Evolutionary conservation across 2,888 invertebrate species (phyloP), one percentile per base, ranked within the genome.

Genomic region (Automeris io): DNA sequence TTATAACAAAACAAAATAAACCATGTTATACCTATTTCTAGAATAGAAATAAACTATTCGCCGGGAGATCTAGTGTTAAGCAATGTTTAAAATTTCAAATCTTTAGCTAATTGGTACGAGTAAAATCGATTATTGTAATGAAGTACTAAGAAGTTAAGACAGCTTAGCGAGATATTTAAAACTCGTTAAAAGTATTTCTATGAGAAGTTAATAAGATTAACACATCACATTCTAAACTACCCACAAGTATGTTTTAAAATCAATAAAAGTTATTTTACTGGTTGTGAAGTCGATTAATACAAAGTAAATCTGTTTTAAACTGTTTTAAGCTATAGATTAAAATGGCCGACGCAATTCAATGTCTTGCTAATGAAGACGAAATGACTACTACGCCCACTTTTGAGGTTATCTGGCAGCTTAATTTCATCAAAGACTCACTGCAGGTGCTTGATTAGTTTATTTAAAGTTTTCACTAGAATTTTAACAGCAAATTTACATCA

Each of bases 341-440:
- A 37, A 13, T 9, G 32, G 16, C 8, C 25, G 26, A 29, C 26
- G 16, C 22, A 34, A 29, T 22, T 29, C 11, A 29, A 29, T 19
- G 19, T 37, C 37, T 23, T 18, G 13, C 22, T 41, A 34, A 41
- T 13, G 32, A 40, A 40, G 18, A 11, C 31, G 34, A 26, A 22
- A 32, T 21, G 32, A 33, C 37, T 19, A 5, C 26, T 8, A 29
- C 21, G 11, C n/a, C 26, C 22, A 26, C 42, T 41, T 46, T 35
- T 33, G 35, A 25, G 40, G 45, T 50, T 51, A 60, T 60, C 48
- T 51, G 36, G 19, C 32, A 19, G 34, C 35, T 52, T 45, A 58
- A 60, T 50, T 48, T 44, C 43, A 46, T 49, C 46, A 47, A 45
- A 48, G 49, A 34, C 47, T 49, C 43, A 39, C 18, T 18, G 31